Evolutionary conservation across 2,113 vertebrate genomes (phyloP), one percentile per base, ranked within the genome.

Genomic region (Pterocles orientalis): DNA sequence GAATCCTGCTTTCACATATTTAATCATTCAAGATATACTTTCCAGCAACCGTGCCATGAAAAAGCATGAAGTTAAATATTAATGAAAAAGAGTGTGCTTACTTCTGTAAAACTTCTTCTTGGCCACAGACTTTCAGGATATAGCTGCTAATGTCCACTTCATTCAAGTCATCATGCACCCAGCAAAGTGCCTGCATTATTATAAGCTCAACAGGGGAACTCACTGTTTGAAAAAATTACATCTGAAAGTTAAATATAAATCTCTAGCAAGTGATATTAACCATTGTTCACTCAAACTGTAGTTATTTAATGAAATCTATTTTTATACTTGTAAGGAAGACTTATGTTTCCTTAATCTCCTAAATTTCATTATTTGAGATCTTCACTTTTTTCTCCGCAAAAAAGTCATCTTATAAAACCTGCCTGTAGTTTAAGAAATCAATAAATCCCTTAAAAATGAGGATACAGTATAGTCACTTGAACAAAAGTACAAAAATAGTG

Each of bases 151-250:
- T 99, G 96, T 99, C 99, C 92, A 99, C 98, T 97, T 99, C 98
- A 97, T 98, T 99, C 96, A 99, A 98, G 97, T 99, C 99, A 96
- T 99, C 99, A 18, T 99, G 99, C 45, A 99, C 99, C 99, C 99
- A 99, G 95, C 99, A 99, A 80, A 99, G 98, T 50, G 99, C 99
- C 97, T 99, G 99, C 98, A 99, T 99, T 97, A 99, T 99, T 90
- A 99, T 96, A 93, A 99, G 97, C 97, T 99, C 99, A 92, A 99
- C 99, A 47, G 99, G 99, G 94, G 99, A 99, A 96, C 98, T 99
- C 98, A 99, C 99, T 99, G 98, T 86, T 93, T 12, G 94, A 95
- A 96, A 94, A 95, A 82, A 96, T 92, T 31, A 94, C 23, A 92
- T 68, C 31, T 70, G 20, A 1, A 94, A 81, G 69, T 95, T 96